These are phyloP conservation scores for Zaprionus davidi DNA, from an alignment of 1,140 invertebrate species.

Conservation along the genomic window DNA sequence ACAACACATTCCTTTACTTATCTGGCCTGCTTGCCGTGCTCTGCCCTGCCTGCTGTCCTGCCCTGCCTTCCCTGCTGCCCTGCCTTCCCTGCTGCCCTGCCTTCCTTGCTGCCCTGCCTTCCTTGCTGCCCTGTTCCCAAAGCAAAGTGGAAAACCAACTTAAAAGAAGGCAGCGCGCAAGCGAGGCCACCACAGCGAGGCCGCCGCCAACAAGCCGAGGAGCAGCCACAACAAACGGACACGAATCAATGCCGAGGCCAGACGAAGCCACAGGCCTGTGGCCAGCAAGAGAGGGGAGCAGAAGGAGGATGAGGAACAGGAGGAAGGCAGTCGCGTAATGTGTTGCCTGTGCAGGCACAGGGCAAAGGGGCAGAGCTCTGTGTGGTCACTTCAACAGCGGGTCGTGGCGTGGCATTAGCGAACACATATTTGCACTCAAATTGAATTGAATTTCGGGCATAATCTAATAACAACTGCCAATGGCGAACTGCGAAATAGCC, in stretches of 20 bases:
- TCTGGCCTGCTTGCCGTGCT: no score
- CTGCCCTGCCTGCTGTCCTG: not conserved
- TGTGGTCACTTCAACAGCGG: conserved; percentile 45
- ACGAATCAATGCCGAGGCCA: conserved; percentile 59
- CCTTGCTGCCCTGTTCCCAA: not conserved
- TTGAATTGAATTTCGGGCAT: conserved; percentile 72
- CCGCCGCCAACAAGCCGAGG: not conserved
- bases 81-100: no score
- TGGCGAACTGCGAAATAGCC: conserved; percentile 18
- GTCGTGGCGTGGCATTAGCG: conserved; percentile 29
- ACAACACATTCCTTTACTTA: conserved; percentile 29
- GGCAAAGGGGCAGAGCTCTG: not conserved
- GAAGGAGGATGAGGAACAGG: not conserved
- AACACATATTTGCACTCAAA: conserved; percentile 82
- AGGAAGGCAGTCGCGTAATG: not conserved
- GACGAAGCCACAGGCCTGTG: conserved; percentile 2
- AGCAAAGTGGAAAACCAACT: conserved; percentile 38
- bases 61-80: not conserved
- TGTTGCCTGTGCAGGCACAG: not conserved
- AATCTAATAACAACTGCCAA: conserved; percentile 66
- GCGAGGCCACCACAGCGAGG: not conserved
- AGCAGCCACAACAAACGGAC: conserved; percentile 38
- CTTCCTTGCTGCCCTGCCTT: conserved; percentile 3
- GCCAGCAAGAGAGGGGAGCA: not conserved
- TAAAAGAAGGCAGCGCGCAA: conserved; percentile 30